Evolutionary conservation across 2,888 invertebrate species (phyloP).

Genomic region (Yponomeuta cagnagella): DNA sequence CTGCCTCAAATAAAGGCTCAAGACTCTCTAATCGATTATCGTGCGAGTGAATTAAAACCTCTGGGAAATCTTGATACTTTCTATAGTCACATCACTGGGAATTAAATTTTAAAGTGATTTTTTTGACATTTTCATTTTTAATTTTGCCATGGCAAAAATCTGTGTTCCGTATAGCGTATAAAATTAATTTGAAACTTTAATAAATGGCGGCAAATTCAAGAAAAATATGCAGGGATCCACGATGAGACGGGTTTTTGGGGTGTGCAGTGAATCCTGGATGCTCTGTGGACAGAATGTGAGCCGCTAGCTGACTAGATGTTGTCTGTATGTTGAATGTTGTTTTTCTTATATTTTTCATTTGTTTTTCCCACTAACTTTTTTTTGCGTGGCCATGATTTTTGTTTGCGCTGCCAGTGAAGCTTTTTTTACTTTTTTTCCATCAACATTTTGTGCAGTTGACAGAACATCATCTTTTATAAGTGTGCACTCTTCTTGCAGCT

Average conservation of each 20-base stretch:
- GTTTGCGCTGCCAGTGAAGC: not conserved
- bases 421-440: not conserved
- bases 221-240: slow-evolving; percentile 17
- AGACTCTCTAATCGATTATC: not conserved
- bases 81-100: too few relatives aligned
- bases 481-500: too few relatives aligned
- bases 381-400: slow-evolving; percentile 8
- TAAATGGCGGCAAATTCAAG: not conserved
- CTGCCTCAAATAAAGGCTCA: slow-evolving; percentile 44
- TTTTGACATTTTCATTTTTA: too few relatives aligned
- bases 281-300: slow-evolving; percentile 75
- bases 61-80: too few relatives aligned
- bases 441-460: too few relatives aligned
- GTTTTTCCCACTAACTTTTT: slow-evolving; percentile 13
- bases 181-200: not conserved
- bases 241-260: slow-evolving; percentile 74
- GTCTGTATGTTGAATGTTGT: slow-evolving; percentile 66
- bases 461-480: too few relatives aligned
- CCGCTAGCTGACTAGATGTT: slow-evolving; percentile 61
- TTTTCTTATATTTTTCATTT: slow-evolving; percentile 29
- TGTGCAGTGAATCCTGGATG: slow-evolving; percentile 71
- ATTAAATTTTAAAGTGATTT: too few relatives aligned
- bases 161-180: too few relatives aligned
- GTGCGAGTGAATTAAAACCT: too few relatives aligned
- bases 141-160: too few relatives aligned